Evolutionary conservation across 2,888 invertebrate genomes (phyloP).

Genomic region (Druceiella hillmani): DNA sequence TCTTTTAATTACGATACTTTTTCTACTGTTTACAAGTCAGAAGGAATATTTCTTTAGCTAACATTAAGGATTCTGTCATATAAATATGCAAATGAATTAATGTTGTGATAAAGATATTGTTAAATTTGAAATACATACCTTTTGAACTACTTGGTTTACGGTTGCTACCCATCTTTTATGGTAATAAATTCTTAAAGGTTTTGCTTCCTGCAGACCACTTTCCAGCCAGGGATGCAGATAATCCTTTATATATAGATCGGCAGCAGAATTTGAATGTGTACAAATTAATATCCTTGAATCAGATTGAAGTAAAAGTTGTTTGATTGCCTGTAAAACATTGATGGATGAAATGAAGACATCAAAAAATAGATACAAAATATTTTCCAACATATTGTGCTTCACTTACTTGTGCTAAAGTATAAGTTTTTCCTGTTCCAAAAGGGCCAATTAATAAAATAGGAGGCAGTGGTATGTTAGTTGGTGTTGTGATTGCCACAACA

Average conservation of each 20-base stretch:
- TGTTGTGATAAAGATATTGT: no score
- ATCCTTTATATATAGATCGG: conserved; percentile 79
- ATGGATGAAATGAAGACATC: not conserved
- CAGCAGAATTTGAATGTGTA: conserved; percentile 84
- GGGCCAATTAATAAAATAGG: conserved; percentile 73
- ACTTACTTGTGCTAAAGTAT: conserved; percentile 63
- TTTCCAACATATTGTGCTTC: not conserved
- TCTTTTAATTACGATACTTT: no score
- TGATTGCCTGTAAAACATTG: conserved; percentile 51
- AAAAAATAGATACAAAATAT: not conserved
- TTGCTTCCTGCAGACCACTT: conserved; percentile 57
- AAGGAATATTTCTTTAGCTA: no score
- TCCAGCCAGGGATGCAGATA: conserved; percentile 75
- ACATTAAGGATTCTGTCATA: no score
- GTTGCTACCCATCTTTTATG: conserved; percentile 74
- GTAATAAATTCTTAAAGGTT: conserved; percentile 74
- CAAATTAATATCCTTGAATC: conserved; percentile 71
- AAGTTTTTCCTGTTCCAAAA: conserved; percentile 86
- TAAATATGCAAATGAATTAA: no score
- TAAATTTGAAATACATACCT: conserved; percentile 40
- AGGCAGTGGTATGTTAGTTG: conserved; percentile 55
- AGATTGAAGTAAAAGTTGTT: conserved; percentile 58
- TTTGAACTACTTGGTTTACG: conserved; percentile 63
- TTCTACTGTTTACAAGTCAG: no score
- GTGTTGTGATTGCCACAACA: conserved; percentile 68